Evolutionary conservation across 2,113 vertebrate species (phyloP).

Genomic region (Lethenteron camtschaticum): DNA sequence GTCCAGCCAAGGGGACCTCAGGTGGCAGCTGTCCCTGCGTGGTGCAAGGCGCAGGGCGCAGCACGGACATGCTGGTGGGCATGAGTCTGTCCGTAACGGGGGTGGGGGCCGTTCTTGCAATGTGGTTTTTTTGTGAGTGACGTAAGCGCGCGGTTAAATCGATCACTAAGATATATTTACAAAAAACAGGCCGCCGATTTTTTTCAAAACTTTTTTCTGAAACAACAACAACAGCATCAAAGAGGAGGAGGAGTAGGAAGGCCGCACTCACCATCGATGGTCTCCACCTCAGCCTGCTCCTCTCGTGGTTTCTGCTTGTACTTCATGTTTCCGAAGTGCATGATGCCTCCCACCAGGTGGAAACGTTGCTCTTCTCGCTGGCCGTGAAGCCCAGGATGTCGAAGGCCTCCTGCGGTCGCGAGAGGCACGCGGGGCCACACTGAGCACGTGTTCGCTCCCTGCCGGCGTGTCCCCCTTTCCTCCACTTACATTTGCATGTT

Average conservation of each 20-base stretch:
- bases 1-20: too few species aligned
- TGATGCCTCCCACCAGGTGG: constrained; percentile 13
- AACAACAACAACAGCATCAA: neutral
- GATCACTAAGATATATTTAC: too few species aligned
- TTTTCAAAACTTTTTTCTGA: too few species aligned
- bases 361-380: constrained; percentile 15
- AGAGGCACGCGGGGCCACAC: neutral
- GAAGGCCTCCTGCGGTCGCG: constrained; percentile 16
- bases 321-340: constrained; percentile 17
- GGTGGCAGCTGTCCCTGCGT: too few species aligned
- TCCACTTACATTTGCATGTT: neutral
- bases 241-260: neutral
- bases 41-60: too few species aligned
- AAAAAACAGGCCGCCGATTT: too few species aligned
- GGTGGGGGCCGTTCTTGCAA: too few species aligned
- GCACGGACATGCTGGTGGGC: too few species aligned
- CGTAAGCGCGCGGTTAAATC: too few species aligned
- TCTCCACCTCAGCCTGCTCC: constrained; percentile 19
- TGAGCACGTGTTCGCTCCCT: neutral
- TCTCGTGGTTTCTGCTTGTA: constrained; percentile 25
- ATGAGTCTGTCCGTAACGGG: too few species aligned
- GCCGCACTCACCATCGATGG: constrained; percentile 9
- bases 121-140: too few species aligned
- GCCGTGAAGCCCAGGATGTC: constrained; percentile 19
- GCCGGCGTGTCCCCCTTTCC: too few species aligned